Percentiles rank a stretch among this genome's conserved stretches.
Evolutionary conservation across 2,797 vertebrate species (phyloP).

Genomic region (Spizella passerina): DNA sequence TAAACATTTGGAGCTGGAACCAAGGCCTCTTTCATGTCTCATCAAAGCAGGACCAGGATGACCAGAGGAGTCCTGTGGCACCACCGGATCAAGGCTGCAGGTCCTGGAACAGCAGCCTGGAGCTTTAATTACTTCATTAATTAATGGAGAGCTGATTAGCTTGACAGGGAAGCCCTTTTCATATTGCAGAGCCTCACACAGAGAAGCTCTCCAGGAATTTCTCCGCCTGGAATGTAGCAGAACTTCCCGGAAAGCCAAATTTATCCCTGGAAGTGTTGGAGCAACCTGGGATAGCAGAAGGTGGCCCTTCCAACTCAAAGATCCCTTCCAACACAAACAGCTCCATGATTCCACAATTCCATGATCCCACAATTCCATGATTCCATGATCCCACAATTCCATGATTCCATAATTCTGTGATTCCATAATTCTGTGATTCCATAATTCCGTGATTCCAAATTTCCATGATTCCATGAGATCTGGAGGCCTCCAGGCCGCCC

Average conservation of each 20-base stretch:
- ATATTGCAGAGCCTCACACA: rapidly evolving
- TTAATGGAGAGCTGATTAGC: conserved; percentile 13
- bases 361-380: neutral
- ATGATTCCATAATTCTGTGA: neutral
- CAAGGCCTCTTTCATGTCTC: neutral
- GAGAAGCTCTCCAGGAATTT: neutral
- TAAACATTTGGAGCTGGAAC: conserved; percentile 8
- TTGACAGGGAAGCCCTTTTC: neutral
- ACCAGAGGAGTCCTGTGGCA: neutral
- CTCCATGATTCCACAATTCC: neutral
- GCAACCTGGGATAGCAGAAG: rapidly evolving
- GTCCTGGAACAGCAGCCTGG: neutral
- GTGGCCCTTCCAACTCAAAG: neutral
- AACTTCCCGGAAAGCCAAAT: rapidly evolving
- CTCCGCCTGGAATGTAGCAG: neutral
- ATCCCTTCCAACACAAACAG: neutral
- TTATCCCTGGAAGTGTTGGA: neutral
- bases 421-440: too few relatives aligned
- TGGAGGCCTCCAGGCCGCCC: neutral
- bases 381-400: neutral
- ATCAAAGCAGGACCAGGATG: conserved; percentile 38
- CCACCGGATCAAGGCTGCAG: neutral
- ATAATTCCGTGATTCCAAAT: rapidly evolving
- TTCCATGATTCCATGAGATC: neutral
- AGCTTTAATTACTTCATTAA: conserved; percentile 36